phyloP scores from a whole-genome alignment of 2,113 vertebrate genomes.

The Collichthys lucidus region DNA sequence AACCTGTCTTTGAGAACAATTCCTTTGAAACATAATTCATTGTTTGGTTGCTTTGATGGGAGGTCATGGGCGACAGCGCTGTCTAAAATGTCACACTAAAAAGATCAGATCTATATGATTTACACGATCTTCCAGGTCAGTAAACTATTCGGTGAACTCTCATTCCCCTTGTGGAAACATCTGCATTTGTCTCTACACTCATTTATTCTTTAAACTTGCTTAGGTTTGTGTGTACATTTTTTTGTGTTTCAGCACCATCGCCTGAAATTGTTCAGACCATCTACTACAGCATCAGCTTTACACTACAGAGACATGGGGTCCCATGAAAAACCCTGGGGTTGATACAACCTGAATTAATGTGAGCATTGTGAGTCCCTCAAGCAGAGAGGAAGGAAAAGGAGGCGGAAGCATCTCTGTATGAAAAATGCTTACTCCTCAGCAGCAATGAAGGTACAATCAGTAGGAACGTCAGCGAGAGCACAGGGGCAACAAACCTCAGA shows the following conservation, averaged over 20 bases:
- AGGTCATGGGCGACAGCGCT: not conserved
- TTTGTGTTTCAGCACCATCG: not conserved
- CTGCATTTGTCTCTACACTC: not conserved
- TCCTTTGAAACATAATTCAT: not conserved
- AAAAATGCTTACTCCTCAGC: slow-evolving; percentile 55
- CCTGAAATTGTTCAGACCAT: slow-evolving; percentile 1
- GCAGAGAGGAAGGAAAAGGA: slow-evolving; percentile 23
- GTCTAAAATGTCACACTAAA: too few relatives aligned
- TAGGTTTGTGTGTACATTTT: not conserved
- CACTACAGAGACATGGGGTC: slow-evolving; percentile 36
- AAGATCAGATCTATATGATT: too few relatives aligned
- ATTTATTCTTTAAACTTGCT: not conserved
- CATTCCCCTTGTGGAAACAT: not conserved
- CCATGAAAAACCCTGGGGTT: slow-evolving; percentile 34
- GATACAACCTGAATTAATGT: slow-evolving; percentile 56
- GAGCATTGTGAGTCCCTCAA: slow-evolving; percentile 9
- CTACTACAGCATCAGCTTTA: slow-evolving; percentile 20
- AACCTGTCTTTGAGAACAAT: not conserved
- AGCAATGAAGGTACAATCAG: slow-evolving; percentile 45
- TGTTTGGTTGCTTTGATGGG: not conserved
- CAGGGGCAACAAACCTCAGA: slow-evolving; percentile 43
- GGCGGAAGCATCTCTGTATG: not conserved
- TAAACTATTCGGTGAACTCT: not conserved
- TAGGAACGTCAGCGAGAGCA: not conserved
- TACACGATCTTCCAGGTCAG: too few relatives aligned